Evolutionary conservation across 1,140 invertebrate genomes (phyloP), one percentile per base, ranked within the genome.

Genomic region (Chlorops oryzae): DNA sequence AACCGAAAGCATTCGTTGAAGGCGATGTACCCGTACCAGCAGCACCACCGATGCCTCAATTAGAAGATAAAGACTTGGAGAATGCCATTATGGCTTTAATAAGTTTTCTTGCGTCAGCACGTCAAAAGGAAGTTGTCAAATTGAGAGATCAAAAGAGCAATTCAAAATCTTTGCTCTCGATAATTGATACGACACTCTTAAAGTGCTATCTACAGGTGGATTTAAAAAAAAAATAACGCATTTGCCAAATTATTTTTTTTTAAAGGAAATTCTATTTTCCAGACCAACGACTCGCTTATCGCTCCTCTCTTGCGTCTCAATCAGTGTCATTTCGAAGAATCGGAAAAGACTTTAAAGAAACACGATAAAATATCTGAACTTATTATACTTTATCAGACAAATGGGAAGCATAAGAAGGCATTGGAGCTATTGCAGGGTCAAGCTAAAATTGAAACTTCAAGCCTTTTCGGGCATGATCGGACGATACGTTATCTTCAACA

Each of bases 231-330:
- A 24, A 27, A 5, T 24, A 38, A 23, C 38, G 15, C 37, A 44
- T 22, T 39, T 37, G 35, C 6, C 5, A 10, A 9, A 5, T 17
- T 10, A 38, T 37, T 17, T 45, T 44, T 28, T 51, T n/a, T n/a
- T n/a, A 23, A 42, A 47, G 35, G 21, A 17, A 23, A 23, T 22
- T n/a, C 2, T 37, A 2, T 41, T 41, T 49, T 40, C 13, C 42
- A 94, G 85, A 96, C 90, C 1, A 98, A 98, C 72, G 92, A 96
- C 77, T 90, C 90, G 0, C 75, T 97, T 32, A 88, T 98, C 5
- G 89, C 91, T 1, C 86, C 93, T 1, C 72, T 99, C 13, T 71
- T 99, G 4, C 81, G 96, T 10, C 73, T 95, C n/a, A 98, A 97
- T 73, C 86, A 93, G 65, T 98, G 95, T 73, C 90, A 96, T 62